Conservation (phyloP, 2,797 vertebrate genomes). For the Artibeus lituratus region DNA sequence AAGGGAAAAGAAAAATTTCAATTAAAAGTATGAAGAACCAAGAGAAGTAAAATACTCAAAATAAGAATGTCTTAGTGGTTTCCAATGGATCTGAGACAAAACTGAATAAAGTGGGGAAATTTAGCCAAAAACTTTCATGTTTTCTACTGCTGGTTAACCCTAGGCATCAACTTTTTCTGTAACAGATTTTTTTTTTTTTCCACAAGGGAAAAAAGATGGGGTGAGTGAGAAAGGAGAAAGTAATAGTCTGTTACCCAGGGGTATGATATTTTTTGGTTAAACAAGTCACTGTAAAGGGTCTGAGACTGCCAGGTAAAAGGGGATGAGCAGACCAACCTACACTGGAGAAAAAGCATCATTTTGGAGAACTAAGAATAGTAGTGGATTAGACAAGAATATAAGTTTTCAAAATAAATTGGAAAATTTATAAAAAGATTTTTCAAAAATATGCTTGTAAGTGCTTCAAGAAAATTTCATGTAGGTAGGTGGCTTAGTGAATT, state of each 20-base stretch:
- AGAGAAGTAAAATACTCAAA: slow-evolving; percentile 11
- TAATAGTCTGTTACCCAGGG: neutral
- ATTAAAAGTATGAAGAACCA: neutral
- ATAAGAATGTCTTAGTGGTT: neutral
- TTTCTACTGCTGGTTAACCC: neutral
- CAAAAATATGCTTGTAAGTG: neutral
- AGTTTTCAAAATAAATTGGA: neutral
- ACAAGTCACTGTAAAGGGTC: neutral
- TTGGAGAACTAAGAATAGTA: neutral
- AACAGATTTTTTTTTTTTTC: slow-evolving; percentile 19
- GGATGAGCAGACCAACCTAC: neutral
- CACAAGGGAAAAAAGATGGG: neutral
- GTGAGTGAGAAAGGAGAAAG: neutral
- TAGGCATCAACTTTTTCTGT: neutral
- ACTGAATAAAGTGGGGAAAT: neutral
- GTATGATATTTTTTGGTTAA: neutral
- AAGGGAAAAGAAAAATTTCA: slow-evolving; percentile 29
- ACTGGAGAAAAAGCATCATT: neutral
- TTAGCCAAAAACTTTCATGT: slow-evolving; percentile 20
- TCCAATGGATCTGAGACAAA: slow-evolving; percentile 27
- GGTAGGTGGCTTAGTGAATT: neutral
- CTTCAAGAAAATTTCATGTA: slow-evolving; percentile 25
- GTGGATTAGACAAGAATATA: neutral
- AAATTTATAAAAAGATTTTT: slow-evolving; percentile 7
- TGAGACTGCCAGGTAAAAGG: neutral